phyloP scores from a whole-genome alignment of 2,113 vertebrate genomes.

The Semicossyphus pulcher region DNA sequence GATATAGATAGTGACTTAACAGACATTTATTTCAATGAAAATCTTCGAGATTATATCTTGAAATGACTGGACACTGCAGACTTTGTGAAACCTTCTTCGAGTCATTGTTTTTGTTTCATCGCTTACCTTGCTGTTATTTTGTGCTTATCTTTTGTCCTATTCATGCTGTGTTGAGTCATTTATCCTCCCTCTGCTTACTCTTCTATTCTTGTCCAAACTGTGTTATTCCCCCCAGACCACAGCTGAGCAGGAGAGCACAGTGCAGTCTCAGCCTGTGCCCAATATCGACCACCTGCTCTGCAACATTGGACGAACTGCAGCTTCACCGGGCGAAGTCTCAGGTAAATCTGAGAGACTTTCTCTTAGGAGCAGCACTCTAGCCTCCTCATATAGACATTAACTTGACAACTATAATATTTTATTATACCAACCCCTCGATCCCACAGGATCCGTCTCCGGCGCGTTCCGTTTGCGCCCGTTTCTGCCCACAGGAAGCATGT shows the following conservation, averaged over 20 bases:
- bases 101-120: background rate
- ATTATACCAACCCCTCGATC: too few relatives aligned
- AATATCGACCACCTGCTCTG: conserved; percentile 99
- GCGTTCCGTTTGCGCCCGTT: too few relatives aligned
- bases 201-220: background rate
- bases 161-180: background rate
- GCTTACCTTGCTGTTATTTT: background rate
- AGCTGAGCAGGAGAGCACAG: conserved; percentile 93
- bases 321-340: conserved; percentile 95
- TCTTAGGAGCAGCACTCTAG: background rate
- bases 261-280: conserved; percentile 98
- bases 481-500: too few relatives aligned
- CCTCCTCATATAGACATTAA: conserved; percentile 9
- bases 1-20: too few relatives aligned
- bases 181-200: background rate
- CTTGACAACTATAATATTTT: too few relatives aligned
- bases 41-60: too few relatives aligned
- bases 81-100: background rate
- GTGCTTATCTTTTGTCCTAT: background rate
- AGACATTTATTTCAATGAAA: too few relatives aligned
- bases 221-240: conserved; percentile 85
- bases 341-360: conserved; percentile 85
- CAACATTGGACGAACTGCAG: conserved; percentile 95
- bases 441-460: too few relatives aligned
- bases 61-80: background rate